A percentile compares a stretch with the other conserved stretches of the same genome.
Evolutionary conservation across 1,140 invertebrate species (phyloP).

Genomic region (Brachionus rubens): DNA sequence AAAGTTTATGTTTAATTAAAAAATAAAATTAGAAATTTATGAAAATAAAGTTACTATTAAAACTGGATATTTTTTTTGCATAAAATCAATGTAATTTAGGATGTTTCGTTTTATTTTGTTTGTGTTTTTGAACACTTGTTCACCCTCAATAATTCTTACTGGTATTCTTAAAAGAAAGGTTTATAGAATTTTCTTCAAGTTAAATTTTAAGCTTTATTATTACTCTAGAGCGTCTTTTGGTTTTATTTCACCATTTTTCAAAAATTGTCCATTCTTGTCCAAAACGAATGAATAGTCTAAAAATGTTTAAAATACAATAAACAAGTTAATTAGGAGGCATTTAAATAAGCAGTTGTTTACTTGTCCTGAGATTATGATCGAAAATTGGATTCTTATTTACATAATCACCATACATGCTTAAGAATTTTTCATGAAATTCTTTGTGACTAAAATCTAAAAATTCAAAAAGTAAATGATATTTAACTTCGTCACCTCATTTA

Average conservation of each 20-base stretch:
- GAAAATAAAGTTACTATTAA: conserved; percentile 29
- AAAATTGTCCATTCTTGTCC: neutral
- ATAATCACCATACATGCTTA: conserved; percentile 1
- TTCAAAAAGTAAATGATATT: neutral
- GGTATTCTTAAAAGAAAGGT: neutral
- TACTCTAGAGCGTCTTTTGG: neutral
- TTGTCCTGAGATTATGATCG: neutral
- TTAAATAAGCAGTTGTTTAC: neutral
- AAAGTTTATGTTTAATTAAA: neutral
- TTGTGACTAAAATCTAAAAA: neutral
- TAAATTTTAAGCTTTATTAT: neutral
- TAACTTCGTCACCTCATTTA: neutral
- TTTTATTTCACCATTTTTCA: neutral
- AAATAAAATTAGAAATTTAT: neutral
- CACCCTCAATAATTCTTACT: conserved; percentile 9
- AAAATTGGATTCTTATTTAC: neutral
- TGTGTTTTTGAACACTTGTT: conserved; percentile 7
- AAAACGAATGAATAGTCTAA: conserved; percentile 24
- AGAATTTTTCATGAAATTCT: conserved; percentile 19
- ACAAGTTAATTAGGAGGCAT: no score
- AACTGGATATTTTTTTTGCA: conserved; percentile 25
- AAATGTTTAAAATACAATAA: neutral
- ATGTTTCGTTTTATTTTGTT: conserved; percentile 23
- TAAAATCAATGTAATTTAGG: conserved; percentile 24
- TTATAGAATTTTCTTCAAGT: neutral